phyloP scores from a whole-genome alignment of 2,797 vertebrate species.

The Anabacerthia variegaticeps region DNA sequence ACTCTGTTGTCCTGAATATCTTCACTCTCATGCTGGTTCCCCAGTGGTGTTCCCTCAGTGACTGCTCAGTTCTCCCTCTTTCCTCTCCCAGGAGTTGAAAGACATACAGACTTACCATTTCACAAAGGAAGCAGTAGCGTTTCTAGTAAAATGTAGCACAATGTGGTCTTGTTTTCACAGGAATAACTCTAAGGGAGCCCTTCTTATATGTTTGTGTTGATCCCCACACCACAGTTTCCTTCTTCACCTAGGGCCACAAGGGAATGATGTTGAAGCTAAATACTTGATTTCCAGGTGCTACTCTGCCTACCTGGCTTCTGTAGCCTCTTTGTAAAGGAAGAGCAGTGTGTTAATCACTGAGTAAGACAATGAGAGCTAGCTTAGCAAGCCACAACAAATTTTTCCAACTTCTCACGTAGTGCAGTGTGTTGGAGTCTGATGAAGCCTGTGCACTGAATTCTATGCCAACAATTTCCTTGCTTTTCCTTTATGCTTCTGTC shows the following conservation, averaged over 20 bases:
- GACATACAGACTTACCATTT: background rate
- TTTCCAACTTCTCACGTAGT: background rate
- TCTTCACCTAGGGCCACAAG: background rate
- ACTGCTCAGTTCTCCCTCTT: background rate
- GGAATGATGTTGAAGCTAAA: background rate
- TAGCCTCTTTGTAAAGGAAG: background rate
- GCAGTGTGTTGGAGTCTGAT: background rate
- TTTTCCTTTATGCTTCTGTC: slow-evolving; percentile 26
- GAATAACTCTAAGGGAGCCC: background rate
- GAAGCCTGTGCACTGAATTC: background rate
- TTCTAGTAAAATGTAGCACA: background rate
- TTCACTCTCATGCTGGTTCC: background rate
- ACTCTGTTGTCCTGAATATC: background rate
- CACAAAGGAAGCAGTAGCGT: background rate
- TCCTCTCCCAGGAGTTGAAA: background rate
- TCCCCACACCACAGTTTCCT: background rate
- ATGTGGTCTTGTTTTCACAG: background rate
- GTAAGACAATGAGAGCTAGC: background rate
- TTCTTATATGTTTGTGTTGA: background rate
- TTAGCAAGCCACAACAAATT: background rate
- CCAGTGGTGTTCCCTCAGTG: background rate
- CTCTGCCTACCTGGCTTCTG: background rate
- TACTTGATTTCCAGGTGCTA: background rate
- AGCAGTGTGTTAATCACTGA: background rate
- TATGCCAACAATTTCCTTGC: background rate